Base-by-base conservation (phyloP, 2,888 invertebrate genomes). In the Caenorhabditis drosophilae region DNA sequence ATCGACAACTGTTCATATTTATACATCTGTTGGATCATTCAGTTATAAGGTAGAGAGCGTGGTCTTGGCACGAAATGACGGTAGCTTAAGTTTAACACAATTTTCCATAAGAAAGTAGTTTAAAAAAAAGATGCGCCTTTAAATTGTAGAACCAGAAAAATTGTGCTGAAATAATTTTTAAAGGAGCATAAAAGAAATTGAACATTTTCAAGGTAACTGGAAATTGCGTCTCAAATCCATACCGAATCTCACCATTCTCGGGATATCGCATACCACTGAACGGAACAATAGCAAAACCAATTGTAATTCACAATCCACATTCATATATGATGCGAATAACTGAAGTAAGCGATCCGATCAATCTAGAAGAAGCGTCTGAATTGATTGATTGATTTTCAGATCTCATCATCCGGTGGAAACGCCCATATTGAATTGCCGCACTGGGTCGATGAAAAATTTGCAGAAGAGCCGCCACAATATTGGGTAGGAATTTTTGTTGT, bases 231-330 rank as follows among this genome's bases (percentile, higher is more conserved):
- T 90, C 91, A 76, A 95, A 93, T 87, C 92, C 91, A 53, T 97
- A 93, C 87, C 89, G 92, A 78, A 87, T 97, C 81, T 89, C 91
- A 85, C 94, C 97, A 54, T 89, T 95, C 84, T 89, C 93, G 66
- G 93, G 92, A 66, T 90, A 93, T 71, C 90, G 90, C 84, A 89
- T 95, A 84, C 96, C 97, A 66, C 87, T 91, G 82, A 95, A 97
- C 87, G 91, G 92, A 76, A 90, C 91, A 70, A 90, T 93, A 83
- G 89, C 91, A 7, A 68, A 62, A 34, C 62, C 59, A 4, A 54
- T 70, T 25, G 89, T 90, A 80, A 89, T 98, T 88, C 91, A 94
- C 87, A 98, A 98, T 89, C 97, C 97, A 73, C 91, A 93, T 84
- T 88, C 89, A 78, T 89, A 89, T 80, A 88, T 91, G 59, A 88